Evolutionary conservation across 2,797 vertebrate genomes (phyloP), one percentile per base, ranked within the genome.

Genomic region (Sebastiscus albofasciatus): DNA sequence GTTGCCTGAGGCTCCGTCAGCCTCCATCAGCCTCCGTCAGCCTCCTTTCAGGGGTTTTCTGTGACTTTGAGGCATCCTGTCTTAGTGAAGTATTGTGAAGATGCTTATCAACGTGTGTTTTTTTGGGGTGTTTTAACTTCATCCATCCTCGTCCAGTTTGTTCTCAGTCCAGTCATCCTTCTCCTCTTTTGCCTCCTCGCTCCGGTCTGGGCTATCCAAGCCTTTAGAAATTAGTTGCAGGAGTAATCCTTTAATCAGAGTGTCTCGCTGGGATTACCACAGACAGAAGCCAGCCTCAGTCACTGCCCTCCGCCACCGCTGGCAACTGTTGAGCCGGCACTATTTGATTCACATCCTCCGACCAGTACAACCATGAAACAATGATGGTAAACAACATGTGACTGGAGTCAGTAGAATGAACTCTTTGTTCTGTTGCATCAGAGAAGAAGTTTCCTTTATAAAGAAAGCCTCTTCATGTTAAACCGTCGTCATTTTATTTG

Each of bases 161-260:
- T 36, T 55, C 49, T 31, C 55, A 12, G 20, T 55, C 31, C 8
- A 33, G 46, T 75, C 62, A 61, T 58, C 64, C 26, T 22, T 75
- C 52, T 89, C 75, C 58, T 72, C n/a, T 71, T 69, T 46, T 42
- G 61, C 83, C 78, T 80, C 46, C 12, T 27, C 52, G 72, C 72
- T 84, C 58, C 66, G 36, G 76, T 69, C 67, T 22, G 76, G 77
- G 84, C 87, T 87, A 59, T 92, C 91, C 91, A 88, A 73, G 90
- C 83, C 90, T 90, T 86, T 90, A 36, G 90, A 94, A 95, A 93
- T 93, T 88, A 94, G 92, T 92, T 86, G 86, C 87, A 77, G 80
- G 79, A 87, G 83, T 95, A 96, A 96, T 96, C 94, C 90, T 81
- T 95, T 96, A 95, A 96, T 95, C 92, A 91, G 87, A 83, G 89